These are phyloP conservation scores for Corythaixoides concolor DNA, from an alignment of 2,113 vertebrate genomes.

Conservation along the genomic window DNA sequence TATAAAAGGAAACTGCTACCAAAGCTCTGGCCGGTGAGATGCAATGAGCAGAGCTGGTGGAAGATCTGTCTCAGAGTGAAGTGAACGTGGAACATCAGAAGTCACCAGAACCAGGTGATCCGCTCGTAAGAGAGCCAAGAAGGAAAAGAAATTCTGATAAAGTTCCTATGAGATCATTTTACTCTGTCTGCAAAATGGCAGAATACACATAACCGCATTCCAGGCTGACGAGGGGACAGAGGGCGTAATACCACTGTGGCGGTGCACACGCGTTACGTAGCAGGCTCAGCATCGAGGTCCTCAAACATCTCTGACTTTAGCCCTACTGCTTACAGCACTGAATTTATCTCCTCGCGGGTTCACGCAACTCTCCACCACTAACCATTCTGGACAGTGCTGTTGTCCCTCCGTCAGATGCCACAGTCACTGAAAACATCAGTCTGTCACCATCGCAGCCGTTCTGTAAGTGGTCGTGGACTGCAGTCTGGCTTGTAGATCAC, in stretches of 20 bases:
- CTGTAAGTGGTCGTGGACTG: no score
- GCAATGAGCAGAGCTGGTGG: not conserved
- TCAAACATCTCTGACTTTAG: not conserved
- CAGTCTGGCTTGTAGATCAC: accelerated
- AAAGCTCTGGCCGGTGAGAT: not conserved
- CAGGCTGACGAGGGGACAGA: no score
- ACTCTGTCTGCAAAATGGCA: not conserved
- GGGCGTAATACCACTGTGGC: no score
- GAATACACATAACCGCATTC: not conserved
- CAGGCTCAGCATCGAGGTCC: no score
- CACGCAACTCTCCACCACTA: no score
- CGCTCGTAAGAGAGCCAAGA: not conserved
- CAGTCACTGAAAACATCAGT: not conserved
- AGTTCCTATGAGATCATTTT: no score
- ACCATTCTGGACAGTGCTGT: accelerated
- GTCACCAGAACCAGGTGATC: not conserved
- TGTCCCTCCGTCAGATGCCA: not conserved
- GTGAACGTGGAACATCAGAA: not conserved
- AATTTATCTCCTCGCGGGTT: not conserved
- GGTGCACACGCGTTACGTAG: no score
- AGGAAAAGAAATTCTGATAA: no score
- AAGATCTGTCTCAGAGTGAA: not conserved
- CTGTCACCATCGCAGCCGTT: not conserved
- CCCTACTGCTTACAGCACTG: not conserved
- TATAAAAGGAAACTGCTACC: not conserved